These are phyloP conservation scores for Pachycephala philippinensis DNA, from an alignment of 2,113 vertebrate species.

Conservation along the genomic window DNA sequence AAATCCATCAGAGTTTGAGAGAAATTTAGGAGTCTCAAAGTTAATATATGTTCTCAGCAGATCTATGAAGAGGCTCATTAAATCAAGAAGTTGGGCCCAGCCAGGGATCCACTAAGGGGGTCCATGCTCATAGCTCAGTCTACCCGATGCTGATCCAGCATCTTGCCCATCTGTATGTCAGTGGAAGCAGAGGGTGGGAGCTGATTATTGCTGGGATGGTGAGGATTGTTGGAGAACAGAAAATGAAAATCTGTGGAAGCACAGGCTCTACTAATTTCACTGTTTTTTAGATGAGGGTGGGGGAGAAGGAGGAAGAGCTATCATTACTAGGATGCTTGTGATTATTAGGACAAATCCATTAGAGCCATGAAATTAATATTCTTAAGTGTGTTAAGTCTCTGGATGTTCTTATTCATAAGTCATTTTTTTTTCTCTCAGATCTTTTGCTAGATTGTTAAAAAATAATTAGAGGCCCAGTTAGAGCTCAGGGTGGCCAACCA, in stretches of 20 bases:
- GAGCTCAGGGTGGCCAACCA: background rate
- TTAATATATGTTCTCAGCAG: background rate
- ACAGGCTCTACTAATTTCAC: background rate
- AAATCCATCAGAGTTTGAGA: background rate
- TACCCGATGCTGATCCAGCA: background rate
- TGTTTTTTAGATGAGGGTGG: background rate
- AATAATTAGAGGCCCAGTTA: background rate
- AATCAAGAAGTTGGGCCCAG: background rate
- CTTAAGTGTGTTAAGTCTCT: background rate
- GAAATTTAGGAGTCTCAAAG: background rate
- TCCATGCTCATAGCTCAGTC: rapidly evolving
- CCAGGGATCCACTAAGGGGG: background rate
- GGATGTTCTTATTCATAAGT: background rate
- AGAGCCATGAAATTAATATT: background rate
- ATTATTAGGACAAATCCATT: background rate
- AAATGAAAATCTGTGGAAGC: background rate
- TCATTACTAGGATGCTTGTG: background rate
- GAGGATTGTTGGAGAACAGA: background rate
- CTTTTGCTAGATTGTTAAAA: background rate
- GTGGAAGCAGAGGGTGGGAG: background rate
- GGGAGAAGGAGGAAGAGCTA: background rate
- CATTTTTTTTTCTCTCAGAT: background rate
- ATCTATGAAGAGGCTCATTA: background rate
- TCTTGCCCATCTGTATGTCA: background rate
- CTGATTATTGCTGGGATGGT: background rate